A percentile compares a stretch with the other conserved stretches of the same genome.
phyloP scores from a whole-genome alignment of 2,797 vertebrate genomes.

The Kryptopterus vitreolus region DNA sequence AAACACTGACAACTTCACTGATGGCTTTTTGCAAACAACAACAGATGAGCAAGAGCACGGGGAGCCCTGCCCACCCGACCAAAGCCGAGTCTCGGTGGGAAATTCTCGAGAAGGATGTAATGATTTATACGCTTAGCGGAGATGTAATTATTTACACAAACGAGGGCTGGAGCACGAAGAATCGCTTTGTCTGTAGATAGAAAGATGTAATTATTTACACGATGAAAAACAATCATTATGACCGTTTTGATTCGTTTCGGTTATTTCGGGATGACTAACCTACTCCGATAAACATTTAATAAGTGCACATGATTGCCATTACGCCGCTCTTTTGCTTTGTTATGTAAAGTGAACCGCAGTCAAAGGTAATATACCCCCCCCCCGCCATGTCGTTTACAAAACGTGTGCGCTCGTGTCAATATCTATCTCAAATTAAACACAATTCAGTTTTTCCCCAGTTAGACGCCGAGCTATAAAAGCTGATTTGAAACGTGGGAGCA shows the following conservation, averaged over 20 bases:
- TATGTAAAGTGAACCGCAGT: neutral
- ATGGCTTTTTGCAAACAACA: constrained; percentile 15
- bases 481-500: too few relatives aligned
- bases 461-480: neutral
- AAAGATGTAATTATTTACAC: constrained; percentile 21
- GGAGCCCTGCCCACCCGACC: constrained; percentile 6
- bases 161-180: neutral
- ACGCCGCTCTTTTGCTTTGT: neutral
- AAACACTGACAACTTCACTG: constrained; percentile 30
- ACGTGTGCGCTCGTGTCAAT: neutral
- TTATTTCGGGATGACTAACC: constrained; percentile 21
- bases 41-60: constrained; percentile 15
- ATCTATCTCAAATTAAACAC: neutral
- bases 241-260: neutral
- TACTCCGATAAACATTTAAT: constrained; percentile 19
- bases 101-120: constrained; percentile 12
- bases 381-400: neutral
- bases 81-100: neutral
- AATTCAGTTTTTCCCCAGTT: too few relatives aligned
- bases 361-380: neutral
- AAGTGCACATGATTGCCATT: constrained; percentile 8
- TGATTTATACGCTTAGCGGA: constrained; percentile 18
- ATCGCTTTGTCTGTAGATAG: constrained; percentile 5
- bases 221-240: constrained; percentile 4
- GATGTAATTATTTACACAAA: constrained; percentile 16